These are phyloP conservation scores for Drosophila rubida DNA, from an alignment of 2,888 invertebrate genomes.

Conservation along the genomic window DNA sequence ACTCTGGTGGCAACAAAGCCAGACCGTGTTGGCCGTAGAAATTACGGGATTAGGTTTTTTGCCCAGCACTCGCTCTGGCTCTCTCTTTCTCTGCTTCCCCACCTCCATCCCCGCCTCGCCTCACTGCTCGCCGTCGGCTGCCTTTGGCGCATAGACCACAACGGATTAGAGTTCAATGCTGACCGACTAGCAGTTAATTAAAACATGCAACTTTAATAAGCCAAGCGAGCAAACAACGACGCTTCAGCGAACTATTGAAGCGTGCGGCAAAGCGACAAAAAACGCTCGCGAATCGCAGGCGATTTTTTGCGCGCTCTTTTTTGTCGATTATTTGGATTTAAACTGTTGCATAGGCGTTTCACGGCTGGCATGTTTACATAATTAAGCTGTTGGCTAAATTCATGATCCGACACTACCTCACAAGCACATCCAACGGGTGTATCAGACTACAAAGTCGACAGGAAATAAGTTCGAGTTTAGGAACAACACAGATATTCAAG, in stretches of 20 bases:
- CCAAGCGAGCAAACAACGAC: slow-evolving; percentile 7
- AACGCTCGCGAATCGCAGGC: neutral
- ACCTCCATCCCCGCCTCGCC: too few species aligned
- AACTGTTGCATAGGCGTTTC: slow-evolving; percentile 61
- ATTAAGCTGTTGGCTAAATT: slow-evolving; percentile 66
- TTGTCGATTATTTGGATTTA: slow-evolving; percentile 47
- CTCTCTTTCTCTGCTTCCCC: neutral
- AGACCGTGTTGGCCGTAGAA: slow-evolving; percentile 72
- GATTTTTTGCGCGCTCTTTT: slow-evolving; percentile 2
- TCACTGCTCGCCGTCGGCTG: neutral
- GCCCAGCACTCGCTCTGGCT: slow-evolving; percentile 18
- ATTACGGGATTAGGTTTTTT: slow-evolving; percentile 81
- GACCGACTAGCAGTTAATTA: slow-evolving; percentile 63
- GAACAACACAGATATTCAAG: too few species aligned
- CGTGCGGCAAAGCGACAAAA: slow-evolving; percentile 21
- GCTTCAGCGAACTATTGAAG: slow-evolving; percentile 13
- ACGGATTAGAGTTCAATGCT: slow-evolving; percentile 72
- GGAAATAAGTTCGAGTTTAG: too few species aligned
- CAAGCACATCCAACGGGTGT: neutral
- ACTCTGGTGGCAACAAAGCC: slow-evolving; percentile 19
- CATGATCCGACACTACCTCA: slow-evolving; percentile 29
- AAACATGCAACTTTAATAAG: slow-evolving; percentile 74
- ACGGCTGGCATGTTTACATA: slow-evolving; percentile 50
- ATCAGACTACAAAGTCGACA: neutral
- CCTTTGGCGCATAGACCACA: slow-evolving; percentile 3